Evolutionary conservation across 2,888 invertebrate genomes (phyloP).

Genomic region (Papilio elwesi): DNA sequence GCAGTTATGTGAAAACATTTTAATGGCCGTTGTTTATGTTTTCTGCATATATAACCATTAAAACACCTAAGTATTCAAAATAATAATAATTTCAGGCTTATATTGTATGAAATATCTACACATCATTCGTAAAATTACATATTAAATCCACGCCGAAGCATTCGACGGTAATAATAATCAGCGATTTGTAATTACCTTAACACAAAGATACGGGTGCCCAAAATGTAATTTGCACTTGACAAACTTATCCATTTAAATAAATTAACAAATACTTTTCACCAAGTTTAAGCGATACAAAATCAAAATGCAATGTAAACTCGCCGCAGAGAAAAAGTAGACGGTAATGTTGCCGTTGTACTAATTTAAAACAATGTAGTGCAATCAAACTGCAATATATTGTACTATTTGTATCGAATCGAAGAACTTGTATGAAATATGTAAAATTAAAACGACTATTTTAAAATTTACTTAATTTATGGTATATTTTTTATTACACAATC

Average conservation of each 20-base stretch:
- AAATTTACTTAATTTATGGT: no score
- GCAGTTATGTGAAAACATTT: constrained; percentile 2
- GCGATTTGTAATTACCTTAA: constrained; percentile 27
- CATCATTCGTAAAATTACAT: constrained; percentile 20
- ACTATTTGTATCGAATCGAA: not conserved
- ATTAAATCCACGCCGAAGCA: constrained; percentile 13
- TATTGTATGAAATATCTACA: constrained; percentile 4
- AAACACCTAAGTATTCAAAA: not conserved
- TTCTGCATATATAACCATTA: not conserved
- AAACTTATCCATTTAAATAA: constrained; percentile 28
- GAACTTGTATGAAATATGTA: no score
- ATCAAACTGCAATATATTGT: not conserved
- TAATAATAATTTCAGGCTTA: not conserved
- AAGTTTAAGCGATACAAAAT: constrained; percentile 28
- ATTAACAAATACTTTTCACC: constrained; percentile 14
- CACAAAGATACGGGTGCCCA: constrained; percentile 13
- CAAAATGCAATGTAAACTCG: constrained; percentile 31
- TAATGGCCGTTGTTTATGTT: not conserved
- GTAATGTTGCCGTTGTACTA: constrained; percentile 24
- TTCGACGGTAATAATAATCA: constrained; percentile 15
- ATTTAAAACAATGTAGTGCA: not conserved
- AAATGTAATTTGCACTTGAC: constrained; percentile 25
- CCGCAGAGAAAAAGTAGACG: constrained; percentile 19
- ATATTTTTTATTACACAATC: no score
- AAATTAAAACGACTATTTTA: no score